Evolutionary conservation across 2,113 vertebrate genomes (phyloP), one percentile per base, ranked within the genome.

Genomic region (Nothoprocta perdicaria): DNA sequence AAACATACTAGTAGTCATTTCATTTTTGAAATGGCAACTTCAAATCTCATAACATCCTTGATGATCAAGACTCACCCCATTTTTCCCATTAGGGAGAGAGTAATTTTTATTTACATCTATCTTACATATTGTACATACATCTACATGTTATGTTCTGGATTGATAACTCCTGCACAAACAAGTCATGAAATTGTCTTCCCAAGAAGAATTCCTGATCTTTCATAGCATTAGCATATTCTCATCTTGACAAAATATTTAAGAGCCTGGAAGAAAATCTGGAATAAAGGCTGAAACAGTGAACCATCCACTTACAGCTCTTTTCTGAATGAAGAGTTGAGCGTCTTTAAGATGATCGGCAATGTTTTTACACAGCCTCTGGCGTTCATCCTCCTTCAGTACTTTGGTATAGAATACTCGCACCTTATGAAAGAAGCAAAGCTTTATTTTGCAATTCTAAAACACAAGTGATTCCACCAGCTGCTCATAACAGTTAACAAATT

Each of bases 261-360:
- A 46, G 29, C n/a, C 31, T 31, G 5, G 24, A 9, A 43, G 41
- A 33, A 79, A 82, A 17, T 2, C 16, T 13, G 29, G 27, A 69
- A 69, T 15, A 43, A 81, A 69, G 35, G 52, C 10, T 52, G 16
- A 12, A 46, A 81, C 76, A 17, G 4, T 13, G 21, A 41, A 31
- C 2, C 61, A 29, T 40, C 5, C 72, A 97, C 98, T 98, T 96
- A 99, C 99, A 92, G 97, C 97, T 95, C 98, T 98, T 88, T 98
- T 98, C 92, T 99, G 99, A 96, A 99, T 99, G 96, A 99, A 99
- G 19, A 98, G 95, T 12, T 99, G 99, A 0, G 99, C 98, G 15
- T 97, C 98, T 74, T 99, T 99, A 45, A 99, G 96, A 7, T 97
- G 95, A 1, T 97, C 94, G 0, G 99, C 99, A 45, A 99, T 94